Conservation (phyloP, 2,113 vertebrate species). For the Candoia aspera region DNA sequence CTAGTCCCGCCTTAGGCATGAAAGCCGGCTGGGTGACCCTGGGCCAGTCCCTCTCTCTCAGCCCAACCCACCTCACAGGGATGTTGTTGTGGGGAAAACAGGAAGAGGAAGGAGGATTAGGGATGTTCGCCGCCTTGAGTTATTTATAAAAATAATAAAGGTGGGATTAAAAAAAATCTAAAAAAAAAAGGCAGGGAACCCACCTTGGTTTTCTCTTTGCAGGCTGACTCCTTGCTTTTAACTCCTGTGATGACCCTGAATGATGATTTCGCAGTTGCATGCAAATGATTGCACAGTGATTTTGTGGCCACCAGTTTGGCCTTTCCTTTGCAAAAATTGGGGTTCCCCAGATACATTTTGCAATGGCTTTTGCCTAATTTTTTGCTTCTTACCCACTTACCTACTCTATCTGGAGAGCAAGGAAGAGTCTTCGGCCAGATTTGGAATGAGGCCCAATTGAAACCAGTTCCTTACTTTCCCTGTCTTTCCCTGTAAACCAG, state of each 20-base stretch:
- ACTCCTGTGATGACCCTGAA: rapidly evolving
- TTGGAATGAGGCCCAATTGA: background rate
- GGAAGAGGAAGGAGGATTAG: too few species aligned
- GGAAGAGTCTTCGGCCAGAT: background rate
- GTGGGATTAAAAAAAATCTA: too few species aligned
- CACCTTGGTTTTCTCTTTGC: rapidly evolving
- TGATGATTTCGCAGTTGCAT: rapidly evolving
- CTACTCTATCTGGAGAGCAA: background rate
- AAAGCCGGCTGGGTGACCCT: too few species aligned
- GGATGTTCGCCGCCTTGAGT: too few species aligned
- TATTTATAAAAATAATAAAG: too few species aligned
- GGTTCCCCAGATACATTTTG: background rate
- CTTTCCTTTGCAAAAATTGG: background rate
- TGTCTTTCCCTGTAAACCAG: background rate
- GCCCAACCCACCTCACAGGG: too few species aligned
- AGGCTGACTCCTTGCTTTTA: rapidly evolving
- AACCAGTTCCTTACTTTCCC: background rate
- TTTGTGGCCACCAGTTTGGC: background rate
- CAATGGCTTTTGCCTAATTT: background rate
- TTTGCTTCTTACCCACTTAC: too few species aligned
- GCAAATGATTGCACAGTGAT: background rate
- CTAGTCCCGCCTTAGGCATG: too few species aligned
- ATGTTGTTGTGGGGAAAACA: too few species aligned
- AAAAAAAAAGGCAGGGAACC: too few species aligned
- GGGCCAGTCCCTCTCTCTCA: too few species aligned